These are phyloP conservation scores for Crocuta crocuta DNA, from an alignment of 2,113 vertebrate genomes.

Conservation along the genomic window DNA sequence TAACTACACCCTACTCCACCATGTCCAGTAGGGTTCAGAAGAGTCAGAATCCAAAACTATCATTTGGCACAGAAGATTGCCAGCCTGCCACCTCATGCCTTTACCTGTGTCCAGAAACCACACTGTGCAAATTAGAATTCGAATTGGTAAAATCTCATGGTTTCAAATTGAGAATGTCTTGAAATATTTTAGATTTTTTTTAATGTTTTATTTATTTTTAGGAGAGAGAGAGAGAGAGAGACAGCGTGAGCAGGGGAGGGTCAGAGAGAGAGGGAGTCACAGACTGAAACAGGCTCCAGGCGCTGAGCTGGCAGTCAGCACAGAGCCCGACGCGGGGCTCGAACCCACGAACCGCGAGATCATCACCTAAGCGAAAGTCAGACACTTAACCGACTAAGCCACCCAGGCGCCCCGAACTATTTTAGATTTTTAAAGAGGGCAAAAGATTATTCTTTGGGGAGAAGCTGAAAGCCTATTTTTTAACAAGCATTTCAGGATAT, in stretches of 20 bases:
- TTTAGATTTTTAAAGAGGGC: not conserved
- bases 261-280: too few relatives aligned
- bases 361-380: too few relatives aligned
- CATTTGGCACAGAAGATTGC: not conserved
- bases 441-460: not conserved
- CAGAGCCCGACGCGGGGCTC: too few relatives aligned
- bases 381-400: too few relatives aligned
- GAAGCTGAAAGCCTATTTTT: not conserved
- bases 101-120: not conserved
- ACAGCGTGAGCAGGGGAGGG: too few relatives aligned
- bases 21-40: not conserved
- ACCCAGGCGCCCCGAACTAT: not conserved
- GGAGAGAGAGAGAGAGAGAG: too few relatives aligned
- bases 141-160: not conserved
- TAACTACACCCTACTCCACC: not conserved
- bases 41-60: not conserved
- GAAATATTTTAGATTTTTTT: not conserved
- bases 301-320: too few relatives aligned
- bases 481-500: not conserved
- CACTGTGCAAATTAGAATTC: not conserved
- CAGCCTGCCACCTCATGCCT: not conserved
- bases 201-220: too few relatives aligned
- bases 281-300: too few relatives aligned
- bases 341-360: too few relatives aligned
- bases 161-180: not conserved